Evolutionary conservation across 1,140 invertebrate genomes (phyloP), one percentile per base, ranked within the genome.

Genomic region (Colletes gigas): DNA sequence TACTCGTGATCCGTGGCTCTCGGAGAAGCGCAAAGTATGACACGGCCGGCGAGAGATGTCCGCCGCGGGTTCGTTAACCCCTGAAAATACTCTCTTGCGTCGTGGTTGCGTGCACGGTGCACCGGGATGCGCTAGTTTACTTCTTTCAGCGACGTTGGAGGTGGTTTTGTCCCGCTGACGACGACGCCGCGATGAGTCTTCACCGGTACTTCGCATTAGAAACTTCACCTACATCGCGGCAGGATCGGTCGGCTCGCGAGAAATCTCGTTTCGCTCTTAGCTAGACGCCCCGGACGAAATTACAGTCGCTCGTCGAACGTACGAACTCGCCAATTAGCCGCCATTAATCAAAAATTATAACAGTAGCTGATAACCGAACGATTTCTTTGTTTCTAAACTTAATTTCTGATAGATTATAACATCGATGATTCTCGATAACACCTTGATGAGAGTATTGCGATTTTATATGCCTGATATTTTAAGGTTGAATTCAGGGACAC

Each of bases 11-110:
- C 44, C 80, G 21, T 19, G 68, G 69, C 59, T 30, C 30, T 82
- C 70, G 80, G 82, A 52, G 65, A 83, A 65, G 78, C 82, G 80
- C 81, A 89, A 90, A 90, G 90, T 91, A 90, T 90, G 91, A 90
- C 89, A 90, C 85, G 88, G 59, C 78, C 84, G 86, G 87, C 83
- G 84, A 89, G 71, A 79, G 88, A 88, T 89, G 90, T 86, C 88
- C 87, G 89, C 72, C 63, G 69, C 62, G 88, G 83, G 92, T 92
- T 93, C 92, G 88, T 92, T 92, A 85, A 93, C 91, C 92, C 86
- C 83, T 91, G 90, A 92, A 92, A 93, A 92, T 92, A 92, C 92
- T 93, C 91, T 91, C 88, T 90, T 91, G 87, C 88, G 90, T 90
- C 89, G 81, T 75, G 85, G 89, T 91, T 92, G 90, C 91, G 90